Conservation (phyloP, 92 coral and sea anemone species). For the Hydrozoanthus gracilis region DNA sequence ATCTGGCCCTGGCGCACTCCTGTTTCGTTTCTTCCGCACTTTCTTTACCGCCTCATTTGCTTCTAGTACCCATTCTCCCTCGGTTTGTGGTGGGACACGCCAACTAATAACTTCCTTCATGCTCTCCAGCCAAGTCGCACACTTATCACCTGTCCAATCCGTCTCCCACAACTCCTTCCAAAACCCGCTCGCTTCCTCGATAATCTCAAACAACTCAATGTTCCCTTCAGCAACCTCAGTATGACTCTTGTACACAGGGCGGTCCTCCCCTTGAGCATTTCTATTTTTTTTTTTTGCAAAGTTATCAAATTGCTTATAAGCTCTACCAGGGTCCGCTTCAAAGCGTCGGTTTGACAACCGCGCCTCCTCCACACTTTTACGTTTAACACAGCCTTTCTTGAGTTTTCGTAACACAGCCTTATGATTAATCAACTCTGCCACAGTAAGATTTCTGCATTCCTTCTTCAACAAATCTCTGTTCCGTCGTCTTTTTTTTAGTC, state of each 20-base stretch:
- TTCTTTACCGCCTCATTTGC: constrained; percentile 26
- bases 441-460: constrained; percentile 9
- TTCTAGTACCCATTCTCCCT: constrained; percentile 48
- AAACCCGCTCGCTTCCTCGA: constrained; percentile 17
- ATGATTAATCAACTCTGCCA: constrained; percentile 40
- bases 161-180: constrained; percentile 22
- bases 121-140: constrained; percentile 45
- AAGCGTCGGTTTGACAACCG: constrained; percentile 45
- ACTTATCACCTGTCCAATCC: constrained; percentile 7
- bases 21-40: neutral
- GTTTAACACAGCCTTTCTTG: constrained; percentile 28
- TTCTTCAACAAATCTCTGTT: constrained; percentile 31
- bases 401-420: constrained; percentile 33
- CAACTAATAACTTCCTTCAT: constrained; percentile 33
- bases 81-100: constrained; percentile 49
- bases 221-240: too few relatives aligned
- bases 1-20: too few relatives aligned
- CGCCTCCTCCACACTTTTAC: constrained; percentile 33
- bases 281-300: constrained; percentile 7
- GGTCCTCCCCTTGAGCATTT: constrained; percentile 13
- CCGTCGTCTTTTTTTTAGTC: constrained; percentile 29
- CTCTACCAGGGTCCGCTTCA: constrained; percentile 40
- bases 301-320: constrained; percentile 1
- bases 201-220: constrained; percentile 6
- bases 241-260: neutral